Base-by-base conservation (phyloP, 2,797 vertebrate genomes). In the Hydrophis major region DNA sequence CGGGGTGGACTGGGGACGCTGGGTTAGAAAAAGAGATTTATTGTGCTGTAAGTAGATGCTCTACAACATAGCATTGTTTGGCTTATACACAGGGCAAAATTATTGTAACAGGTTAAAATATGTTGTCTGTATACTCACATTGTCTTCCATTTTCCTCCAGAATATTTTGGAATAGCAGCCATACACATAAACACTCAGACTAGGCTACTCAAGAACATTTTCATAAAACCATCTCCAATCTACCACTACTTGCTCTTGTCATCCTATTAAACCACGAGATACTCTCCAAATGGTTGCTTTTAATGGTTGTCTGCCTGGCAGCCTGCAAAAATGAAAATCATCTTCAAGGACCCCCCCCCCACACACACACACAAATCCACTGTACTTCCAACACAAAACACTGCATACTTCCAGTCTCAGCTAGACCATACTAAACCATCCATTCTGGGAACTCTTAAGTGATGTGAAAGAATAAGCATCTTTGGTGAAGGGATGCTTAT, bases 241-340 rank as follows among this genome's bases (percentile, higher is more conserved):
- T 18, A 22, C 28, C 5, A 6, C 56, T 8, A 42, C 88, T 91
- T 93, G 87, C 32, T 91, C 61, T 20, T 57, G 74, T 59, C 32
- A 87, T 91, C 61, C 92, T 86, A 90, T 53, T 93, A 93, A 95
- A 60, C 55, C 61, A n/a, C 4, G 18, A 37, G 10, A 86, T 20
- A 28, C 14, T 47, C 74, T 47, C 57, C 10, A 13, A 93, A 93
- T 27, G 42, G 69, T 69, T 66, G 22, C 92, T 5, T 59, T 83
- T 32, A 16, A 16, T 27, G 18, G 60, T 59, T 59, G 57, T 13
- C 42, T 42, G 22, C 32, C 37, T 16, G 42, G 50, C 47, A 63
- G 8, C 12, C 47, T 28, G 53, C 47, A 27, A 92, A 20, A 28
- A 28, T 16, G 50, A 20, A 47, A 55, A 6, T 20, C 11, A 59